Evolutionary conservation across 2,888 invertebrate genomes (phyloP).

Genomic region (Eustalomyia histrio): DNA sequence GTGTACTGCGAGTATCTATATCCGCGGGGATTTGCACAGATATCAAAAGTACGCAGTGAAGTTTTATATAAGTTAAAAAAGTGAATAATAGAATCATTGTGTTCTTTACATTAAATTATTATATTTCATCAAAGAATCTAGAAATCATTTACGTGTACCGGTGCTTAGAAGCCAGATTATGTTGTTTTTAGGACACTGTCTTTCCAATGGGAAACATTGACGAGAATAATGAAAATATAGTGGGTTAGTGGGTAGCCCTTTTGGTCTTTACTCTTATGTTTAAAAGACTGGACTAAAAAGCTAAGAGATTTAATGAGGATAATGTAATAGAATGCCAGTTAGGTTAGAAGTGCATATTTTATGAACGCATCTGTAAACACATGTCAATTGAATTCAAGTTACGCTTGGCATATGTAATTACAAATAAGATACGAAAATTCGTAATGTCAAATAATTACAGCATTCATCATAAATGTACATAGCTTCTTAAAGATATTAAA

Average conservation of each 20-base stretch:
- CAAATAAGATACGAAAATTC: too few species aligned
- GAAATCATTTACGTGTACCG: slow-evolving; percentile 18
- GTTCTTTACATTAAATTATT: slow-evolving; percentile 40
- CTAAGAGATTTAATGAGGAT: too few species aligned
- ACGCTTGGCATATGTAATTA: too few species aligned
- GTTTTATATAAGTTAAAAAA: slow-evolving; percentile 44
- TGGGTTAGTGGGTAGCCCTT: not conserved
- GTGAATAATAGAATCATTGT: slow-evolving; percentile 50
- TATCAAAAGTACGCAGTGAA: slow-evolving; percentile 41
- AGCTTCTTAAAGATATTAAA: too few species aligned
- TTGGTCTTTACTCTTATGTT: not conserved
- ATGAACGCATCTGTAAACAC: too few species aligned
- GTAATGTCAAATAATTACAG: too few species aligned
- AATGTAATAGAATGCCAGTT: too few species aligned
- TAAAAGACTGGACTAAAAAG: not conserved
- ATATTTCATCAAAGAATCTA: slow-evolving; percentile 39
- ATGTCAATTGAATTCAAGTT: too few species aligned
- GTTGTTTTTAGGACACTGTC: not conserved
- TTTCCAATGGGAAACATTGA: not conserved
- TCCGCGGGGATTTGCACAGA: slow-evolving; percentile 57
- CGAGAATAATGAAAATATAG: not conserved
- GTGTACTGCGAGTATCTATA: slow-evolving; percentile 44
- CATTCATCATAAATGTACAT: too few species aligned
- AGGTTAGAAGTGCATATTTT: too few species aligned
- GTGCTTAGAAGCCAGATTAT: slow-evolving; percentile 33